phyloP scores from a whole-genome alignment of 2,797 vertebrate species.

The Chanos chanos region DNA sequence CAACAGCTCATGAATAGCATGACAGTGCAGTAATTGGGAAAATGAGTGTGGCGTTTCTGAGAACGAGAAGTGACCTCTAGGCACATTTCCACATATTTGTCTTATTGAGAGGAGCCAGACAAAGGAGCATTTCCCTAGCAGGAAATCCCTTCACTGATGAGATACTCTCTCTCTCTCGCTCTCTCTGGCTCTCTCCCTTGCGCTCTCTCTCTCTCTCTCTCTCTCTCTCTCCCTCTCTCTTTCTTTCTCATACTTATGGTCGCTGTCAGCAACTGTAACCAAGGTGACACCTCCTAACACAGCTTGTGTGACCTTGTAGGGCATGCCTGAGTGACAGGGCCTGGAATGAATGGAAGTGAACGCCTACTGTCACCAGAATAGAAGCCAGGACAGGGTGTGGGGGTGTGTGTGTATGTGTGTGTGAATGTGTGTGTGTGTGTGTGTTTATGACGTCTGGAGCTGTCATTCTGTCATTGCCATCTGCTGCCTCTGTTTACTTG shows the following conservation, averaged over 20 bases:
- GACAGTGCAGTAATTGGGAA: no score
- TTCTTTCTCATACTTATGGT: neutral
- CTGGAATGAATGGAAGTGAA: neutral
- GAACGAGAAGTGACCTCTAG: no score
- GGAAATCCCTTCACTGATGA: slow-evolving; percentile 1
- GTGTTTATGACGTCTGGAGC: neutral
- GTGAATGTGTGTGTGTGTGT: slow-evolving; percentile 3
- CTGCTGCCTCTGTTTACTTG: slow-evolving; percentile 2
- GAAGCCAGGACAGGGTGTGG: neutral
- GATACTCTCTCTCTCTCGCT: no score
- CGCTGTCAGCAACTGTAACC: neutral
- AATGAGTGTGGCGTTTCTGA: no score
- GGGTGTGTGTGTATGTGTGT: slow-evolving; percentile 1
- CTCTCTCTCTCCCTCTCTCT: no score
- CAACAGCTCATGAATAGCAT: no score
- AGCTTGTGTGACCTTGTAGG: neutral
- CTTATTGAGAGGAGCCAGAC: no score
- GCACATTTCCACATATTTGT: no score
- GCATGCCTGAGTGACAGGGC: neutral
- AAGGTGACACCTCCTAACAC: neutral
- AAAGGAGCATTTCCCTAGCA: no score
- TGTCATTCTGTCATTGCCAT: slow-evolving; percentile 2
- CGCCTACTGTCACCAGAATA: neutral
- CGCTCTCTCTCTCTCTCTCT: no score
- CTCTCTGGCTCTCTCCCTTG: no score